Conservation (phyloP, 2,113 vertebrate species). For the Pelvicachromis taeniatus region DNA sequence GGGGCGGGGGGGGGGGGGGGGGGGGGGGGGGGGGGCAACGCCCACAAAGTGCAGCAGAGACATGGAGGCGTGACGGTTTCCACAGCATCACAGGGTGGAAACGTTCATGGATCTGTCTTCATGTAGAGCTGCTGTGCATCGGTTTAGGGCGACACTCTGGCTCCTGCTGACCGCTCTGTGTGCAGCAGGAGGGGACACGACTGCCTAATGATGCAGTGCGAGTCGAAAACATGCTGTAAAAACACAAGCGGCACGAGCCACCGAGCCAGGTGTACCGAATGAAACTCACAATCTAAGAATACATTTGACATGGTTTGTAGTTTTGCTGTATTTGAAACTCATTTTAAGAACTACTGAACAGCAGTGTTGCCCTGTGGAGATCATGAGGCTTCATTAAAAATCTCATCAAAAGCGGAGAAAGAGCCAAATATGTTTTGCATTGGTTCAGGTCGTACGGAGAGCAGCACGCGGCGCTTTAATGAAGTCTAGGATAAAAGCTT, state of each 20-base stretch:
- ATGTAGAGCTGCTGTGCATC: neutral
- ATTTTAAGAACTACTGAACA: too few relatives aligned
- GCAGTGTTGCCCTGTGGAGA: neutral
- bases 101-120: neutral
- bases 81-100: neutral
- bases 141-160: neutral
- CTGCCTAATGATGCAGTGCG: neutral
- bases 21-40: neutral
- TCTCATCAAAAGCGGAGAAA: neutral
- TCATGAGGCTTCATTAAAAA: too few relatives aligned
- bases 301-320: neutral
- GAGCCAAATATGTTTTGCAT: neutral
- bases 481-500: neutral
- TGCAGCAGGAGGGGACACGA: neutral
- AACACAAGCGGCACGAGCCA: rapidly evolving
- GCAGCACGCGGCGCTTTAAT: neutral
- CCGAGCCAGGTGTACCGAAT: neutral
- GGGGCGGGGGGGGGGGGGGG: neutral
- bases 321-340: neutral
- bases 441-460: neutral
- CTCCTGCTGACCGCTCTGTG: neutral
- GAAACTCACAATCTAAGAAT: neutral
- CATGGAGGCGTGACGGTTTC: neutral
- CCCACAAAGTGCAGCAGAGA: neutral
- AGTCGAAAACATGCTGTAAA: rapidly evolving